Percentiles rank a stretch among this genome's conserved stretches.
Evolutionary conservation across 2,797 vertebrate genomes (phyloP).

Genomic region (Scolopax rusticola): DNA sequence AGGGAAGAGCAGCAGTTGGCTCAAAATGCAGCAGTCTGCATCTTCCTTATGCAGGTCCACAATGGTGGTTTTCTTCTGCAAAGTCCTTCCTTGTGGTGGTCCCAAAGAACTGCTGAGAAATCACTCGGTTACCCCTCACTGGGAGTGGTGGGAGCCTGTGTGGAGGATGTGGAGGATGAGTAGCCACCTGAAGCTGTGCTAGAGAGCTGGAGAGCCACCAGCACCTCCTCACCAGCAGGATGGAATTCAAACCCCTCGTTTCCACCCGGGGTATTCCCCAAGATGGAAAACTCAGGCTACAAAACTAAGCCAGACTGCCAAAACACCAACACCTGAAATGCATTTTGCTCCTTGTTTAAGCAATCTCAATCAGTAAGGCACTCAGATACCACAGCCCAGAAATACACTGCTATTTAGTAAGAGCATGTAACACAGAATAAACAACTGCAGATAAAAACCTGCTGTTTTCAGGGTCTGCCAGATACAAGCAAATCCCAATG

Average conservation of each 20-base stretch:
- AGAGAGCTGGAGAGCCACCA: not conserved
- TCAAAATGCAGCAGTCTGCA: not conserved
- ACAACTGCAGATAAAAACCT: not conserved
- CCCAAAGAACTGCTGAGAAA: not conserved
- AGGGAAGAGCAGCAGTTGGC: not conserved
- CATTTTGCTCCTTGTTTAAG: not conserved
- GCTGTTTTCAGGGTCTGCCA: not conserved
- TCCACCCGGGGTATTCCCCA: not conserved
- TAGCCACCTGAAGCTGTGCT: accelerated
- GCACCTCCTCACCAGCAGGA: not conserved
- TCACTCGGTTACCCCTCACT: not conserved
- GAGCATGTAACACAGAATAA: not conserved
- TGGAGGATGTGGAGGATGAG: not conserved
- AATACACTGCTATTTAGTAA: not conserved
- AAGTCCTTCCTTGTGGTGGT: not conserved
- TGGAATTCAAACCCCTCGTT: not conserved
- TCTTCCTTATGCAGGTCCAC: not conserved
- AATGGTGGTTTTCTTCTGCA: not conserved
- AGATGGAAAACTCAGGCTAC: not conserved
- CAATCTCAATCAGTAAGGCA: not conserved
- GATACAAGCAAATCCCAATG: not conserved
- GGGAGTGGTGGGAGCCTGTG: not conserved
- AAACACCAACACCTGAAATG: not conserved
- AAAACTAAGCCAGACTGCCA: not conserved
- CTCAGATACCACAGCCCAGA: not conserved